phyloP scores from a whole-genome alignment of 2,888 invertebrate species.

The Phanerotoma sp. region DNA sequence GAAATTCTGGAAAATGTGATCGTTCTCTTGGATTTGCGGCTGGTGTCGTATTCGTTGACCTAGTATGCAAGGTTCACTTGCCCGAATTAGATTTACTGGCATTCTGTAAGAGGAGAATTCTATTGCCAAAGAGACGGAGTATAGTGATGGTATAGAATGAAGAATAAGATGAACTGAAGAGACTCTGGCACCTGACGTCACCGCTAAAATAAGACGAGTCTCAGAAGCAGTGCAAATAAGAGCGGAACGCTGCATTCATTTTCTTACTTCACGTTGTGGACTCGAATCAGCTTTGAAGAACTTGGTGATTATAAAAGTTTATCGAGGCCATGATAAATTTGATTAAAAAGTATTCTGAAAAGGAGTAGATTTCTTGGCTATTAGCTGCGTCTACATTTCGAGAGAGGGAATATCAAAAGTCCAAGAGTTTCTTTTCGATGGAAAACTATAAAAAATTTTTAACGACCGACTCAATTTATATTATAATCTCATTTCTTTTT shows the following conservation, averaged over 20 bases:
- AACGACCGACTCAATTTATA: neutral
- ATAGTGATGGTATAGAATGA: neutral
- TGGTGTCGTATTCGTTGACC: neutral
- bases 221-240: too few relatives aligned
- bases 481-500: neutral
- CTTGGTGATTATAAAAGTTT: constrained; percentile 28
- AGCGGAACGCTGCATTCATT: neutral
- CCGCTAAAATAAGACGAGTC: too few relatives aligned
- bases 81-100: neutral
- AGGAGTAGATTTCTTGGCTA: constrained; percentile 16
- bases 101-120: constrained; percentile 3
- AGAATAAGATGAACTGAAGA: neutral
- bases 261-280: neutral
- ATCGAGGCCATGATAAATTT: constrained; percentile 29
- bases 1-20: constrained; percentile 1
- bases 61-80: constrained; percentile 2
- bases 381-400: constrained; percentile 6
- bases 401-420: neutral
- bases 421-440: constrained; percentile 4
- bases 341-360: constrained; percentile 25
- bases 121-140: neutral
- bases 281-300: neutral
- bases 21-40: neutral
- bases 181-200: too few relatives aligned
- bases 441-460: constrained; percentile 5